Base-by-base conservation (phyloP, 2,888 invertebrate genomes). In the Temnothorax unifasciatus region DNA sequence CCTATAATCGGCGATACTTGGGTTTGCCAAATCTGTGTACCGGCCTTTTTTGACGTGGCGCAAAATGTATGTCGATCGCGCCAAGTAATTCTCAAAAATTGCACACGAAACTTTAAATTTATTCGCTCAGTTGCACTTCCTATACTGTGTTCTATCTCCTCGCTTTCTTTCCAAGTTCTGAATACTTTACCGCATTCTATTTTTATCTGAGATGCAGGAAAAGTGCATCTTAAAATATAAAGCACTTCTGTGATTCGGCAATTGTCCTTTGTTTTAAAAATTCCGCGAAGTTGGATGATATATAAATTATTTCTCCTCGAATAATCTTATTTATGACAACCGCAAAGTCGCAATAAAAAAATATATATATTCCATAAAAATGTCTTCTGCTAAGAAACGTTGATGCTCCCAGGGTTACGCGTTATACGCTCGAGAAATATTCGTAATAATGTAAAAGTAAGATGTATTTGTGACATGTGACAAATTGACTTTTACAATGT, bases 1-100 rank as follows among this genome's bases (percentile, higher is more conserved):
- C 66, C 21, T 84, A 57, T 82, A 81, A 79, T 82, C 82, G 57
- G n/a, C 64, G n/a, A 74, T 83, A 69, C 6, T 61, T 18, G 52
- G 52, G 71, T 83, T 25, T 71, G 64, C 47, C 52, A 50, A 38
- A 64, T 44, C 34, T 82, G n/a, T 8, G 9, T 68, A 83, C 85
- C 79, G 68, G 50, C 76, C 68, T 63, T 86, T 68, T 57, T 44
- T 69, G 9, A 18, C 34, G 2, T 25, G 38, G 29, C 29, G 15
- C 82, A 54, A 9, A 76, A 54, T 57, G 54, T 29, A 13, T 50
- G 47, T 15, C 15, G 41, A 38, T 9, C 18, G 3, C 18, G 57
- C 18, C 52, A 54, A 54, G n/a, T 25, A 11, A 64, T n/a, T 76
- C n/a, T n/a, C n/a, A n/a, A 41, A 13, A 54, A 52, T 21, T 52